Evolutionary conservation across 2,113 vertebrate species (phyloP).

Genomic region (Oryzias javanicus): DNA sequence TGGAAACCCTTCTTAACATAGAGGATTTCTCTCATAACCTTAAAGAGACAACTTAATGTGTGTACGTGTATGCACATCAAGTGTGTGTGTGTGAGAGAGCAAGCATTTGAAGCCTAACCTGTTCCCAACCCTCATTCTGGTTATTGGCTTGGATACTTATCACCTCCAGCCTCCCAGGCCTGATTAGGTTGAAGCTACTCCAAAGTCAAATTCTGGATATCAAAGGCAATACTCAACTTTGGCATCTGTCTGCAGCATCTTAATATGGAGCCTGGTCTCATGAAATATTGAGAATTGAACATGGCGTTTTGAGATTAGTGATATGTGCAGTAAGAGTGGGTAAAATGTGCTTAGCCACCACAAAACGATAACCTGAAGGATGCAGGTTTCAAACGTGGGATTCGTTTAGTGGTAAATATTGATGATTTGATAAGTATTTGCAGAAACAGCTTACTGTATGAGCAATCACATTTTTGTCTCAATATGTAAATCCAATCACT

Average conservation of each 20-base stretch:
- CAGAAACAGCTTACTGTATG: neutral
- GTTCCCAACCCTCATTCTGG: constrained; percentile 53
- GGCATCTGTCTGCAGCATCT: constrained; percentile 64
- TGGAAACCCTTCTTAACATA: constrained; percentile 29
- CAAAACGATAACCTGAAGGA: constrained; percentile 28
- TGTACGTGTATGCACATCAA: constrained; percentile 1
- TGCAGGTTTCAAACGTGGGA: constrained; percentile 21
- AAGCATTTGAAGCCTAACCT: constrained; percentile 13
- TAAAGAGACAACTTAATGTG: constrained; percentile 51
- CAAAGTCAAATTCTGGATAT: constrained; percentile 67
- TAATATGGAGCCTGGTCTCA: constrained; percentile 43
- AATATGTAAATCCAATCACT: neutral
- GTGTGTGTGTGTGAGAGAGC: constrained; percentile 5
- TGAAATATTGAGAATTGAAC: constrained; percentile 39
- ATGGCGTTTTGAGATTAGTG: constrained; percentile 38
- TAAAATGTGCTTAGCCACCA: constrained; percentile 24
- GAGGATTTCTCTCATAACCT: constrained; percentile 52
- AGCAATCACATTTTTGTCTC: neutral
- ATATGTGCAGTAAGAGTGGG: constrained; percentile 7
- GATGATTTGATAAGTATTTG: neutral
- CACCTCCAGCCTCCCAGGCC: constrained; percentile 63
- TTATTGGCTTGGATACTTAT: constrained; percentile 71
- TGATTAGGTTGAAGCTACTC: constrained; percentile 67
- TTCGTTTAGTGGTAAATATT: constrained; percentile 11
- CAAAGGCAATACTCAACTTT: constrained; percentile 66